A percentile compares a stretch with the other conserved stretches of the same genome.
phyloP scores from a whole-genome alignment of 2,888 invertebrate genomes.

The Brachycybe producta region DNA sequence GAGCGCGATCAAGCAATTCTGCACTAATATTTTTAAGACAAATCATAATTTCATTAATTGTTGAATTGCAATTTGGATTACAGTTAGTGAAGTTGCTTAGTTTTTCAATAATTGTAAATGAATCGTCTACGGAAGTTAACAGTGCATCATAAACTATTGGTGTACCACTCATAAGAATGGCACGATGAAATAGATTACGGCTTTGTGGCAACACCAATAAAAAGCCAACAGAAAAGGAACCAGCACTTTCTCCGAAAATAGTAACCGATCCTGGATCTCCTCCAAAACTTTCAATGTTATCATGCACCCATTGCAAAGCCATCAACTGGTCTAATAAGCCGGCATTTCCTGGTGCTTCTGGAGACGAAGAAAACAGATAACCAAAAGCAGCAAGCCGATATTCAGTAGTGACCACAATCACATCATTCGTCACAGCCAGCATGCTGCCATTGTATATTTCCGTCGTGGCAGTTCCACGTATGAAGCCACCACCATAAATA shows the following conservation, averaged over 20 bases:
- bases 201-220: slow-evolving; percentile 62
- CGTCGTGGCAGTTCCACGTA: slow-evolving; percentile 70
- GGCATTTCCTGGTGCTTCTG: slow-evolving; percentile 77
- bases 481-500: slow-evolving; percentile 90
- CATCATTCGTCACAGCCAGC: slow-evolving; percentile 75
- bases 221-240: slow-evolving; percentile 78
- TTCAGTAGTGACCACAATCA: slow-evolving; percentile 88
- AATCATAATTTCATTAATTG: neutral
- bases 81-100: neutral
- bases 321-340: slow-evolving; percentile 87
- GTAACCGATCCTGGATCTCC: slow-evolving; percentile 80
- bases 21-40: slow-evolving; percentile 1
- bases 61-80: neutral
- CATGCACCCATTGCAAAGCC: slow-evolving; percentile 80
- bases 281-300: slow-evolving; percentile 74
- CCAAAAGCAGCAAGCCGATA: slow-evolving; percentile 89
- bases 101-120: neutral
- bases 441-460: slow-evolving; percentile 79
- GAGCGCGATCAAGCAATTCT: neutral
- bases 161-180: slow-evolving; percentile 3
- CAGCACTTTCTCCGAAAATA: slow-evolving; percentile 90
- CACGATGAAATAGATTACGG: slow-evolving; percentile 21
- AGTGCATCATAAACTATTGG: neutral
- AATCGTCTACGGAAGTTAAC: neutral
- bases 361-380: slow-evolving; percentile 31